Conservation (phyloP, 2,113 vertebrate genomes). For the Lophius piscatorius region DNA sequence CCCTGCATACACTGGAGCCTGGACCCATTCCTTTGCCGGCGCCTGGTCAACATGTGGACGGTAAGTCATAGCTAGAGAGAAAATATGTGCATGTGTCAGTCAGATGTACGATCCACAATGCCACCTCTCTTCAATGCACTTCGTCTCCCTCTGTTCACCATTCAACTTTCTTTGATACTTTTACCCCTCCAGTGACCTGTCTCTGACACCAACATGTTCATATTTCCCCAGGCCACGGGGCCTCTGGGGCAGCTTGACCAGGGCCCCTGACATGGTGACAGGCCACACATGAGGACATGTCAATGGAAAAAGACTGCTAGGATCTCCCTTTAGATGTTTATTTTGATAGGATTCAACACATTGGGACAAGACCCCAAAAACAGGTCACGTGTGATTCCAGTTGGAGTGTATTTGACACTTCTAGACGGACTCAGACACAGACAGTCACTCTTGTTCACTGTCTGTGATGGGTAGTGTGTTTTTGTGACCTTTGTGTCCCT, state of each 20-base stretch:
- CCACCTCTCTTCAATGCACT: slow-evolving; percentile 49
- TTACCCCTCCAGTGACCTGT: slow-evolving; percentile 54
- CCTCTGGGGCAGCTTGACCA: slow-evolving; percentile 42
- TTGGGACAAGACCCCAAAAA: slow-evolving; percentile 12
- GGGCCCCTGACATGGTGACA: slow-evolving; percentile 46
- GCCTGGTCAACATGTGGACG: slow-evolving; percentile 90
- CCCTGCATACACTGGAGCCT: slow-evolving; percentile 92
- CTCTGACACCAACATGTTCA: slow-evolving; percentile 63
- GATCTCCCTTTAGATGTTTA: slow-evolving; percentile 34
- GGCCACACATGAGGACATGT: slow-evolving; percentile 51
- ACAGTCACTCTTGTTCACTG: slow-evolving; percentile 3
- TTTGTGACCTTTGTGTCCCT: slow-evolving; percentile 62
- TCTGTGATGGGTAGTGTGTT: slow-evolving; percentile 56
- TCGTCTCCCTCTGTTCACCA: slow-evolving; percentile 57
- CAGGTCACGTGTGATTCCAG: slow-evolving; percentile 22
- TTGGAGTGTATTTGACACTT: slow-evolving; percentile 25
- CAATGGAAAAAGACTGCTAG: slow-evolving; percentile 3
- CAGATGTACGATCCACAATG: slow-evolving; percentile 44
- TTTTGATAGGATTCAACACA: slow-evolving; percentile 11
- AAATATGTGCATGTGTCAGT: not conserved
- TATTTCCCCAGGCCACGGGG: slow-evolving; percentile 58
- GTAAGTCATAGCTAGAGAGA: slow-evolving; percentile 46
- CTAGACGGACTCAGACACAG: slow-evolving; percentile 8
- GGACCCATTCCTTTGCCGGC: slow-evolving; percentile 89
- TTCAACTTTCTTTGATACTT: slow-evolving; percentile 70